A percentile compares a stretch with the other conserved stretches of the same genome.
Conservation (phyloP, 2,113 vertebrate genomes). For the Tupaia chinensis region DNA sequence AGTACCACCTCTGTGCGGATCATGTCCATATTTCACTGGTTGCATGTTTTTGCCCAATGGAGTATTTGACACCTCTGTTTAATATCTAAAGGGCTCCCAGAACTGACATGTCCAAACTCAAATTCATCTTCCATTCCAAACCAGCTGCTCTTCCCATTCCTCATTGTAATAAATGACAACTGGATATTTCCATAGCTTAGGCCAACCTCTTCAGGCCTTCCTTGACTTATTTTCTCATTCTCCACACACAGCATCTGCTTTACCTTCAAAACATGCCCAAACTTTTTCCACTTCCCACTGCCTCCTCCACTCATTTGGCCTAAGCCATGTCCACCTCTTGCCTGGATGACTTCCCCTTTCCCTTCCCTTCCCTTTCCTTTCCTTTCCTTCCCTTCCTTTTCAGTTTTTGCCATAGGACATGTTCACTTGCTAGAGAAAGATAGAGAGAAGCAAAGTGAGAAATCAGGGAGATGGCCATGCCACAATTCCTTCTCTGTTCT, state of each 20-base stretch:
- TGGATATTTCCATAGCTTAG: neutral
- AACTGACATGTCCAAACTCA: neutral
- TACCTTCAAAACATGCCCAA: neutral
- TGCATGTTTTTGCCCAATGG: neutral
- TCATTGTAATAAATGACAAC: neutral
- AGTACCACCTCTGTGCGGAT: neutral
- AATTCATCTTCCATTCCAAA: neutral
- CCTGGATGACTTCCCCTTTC: neutral
- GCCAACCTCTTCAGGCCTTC: neutral
- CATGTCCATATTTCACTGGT: neutral
- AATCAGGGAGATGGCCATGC: no score
- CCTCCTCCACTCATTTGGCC: neutral
- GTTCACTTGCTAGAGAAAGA: no score
- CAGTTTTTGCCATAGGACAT: no score
- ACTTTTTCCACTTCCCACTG: no score
- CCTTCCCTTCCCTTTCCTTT: neutral
- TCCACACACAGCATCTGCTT: no score
- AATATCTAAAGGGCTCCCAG: neutral
- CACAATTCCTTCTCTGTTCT: no score
- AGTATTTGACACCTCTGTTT: neutral
- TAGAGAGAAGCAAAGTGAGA: no score
- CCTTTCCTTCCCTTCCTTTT: no score
- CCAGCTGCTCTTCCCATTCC: neutral
- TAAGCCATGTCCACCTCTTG: neutral
- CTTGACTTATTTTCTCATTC: neutral